Evolutionary conservation across 2,113 vertebrate genomes (phyloP).

Genomic region (Coptodon bakossiorum): DNA sequence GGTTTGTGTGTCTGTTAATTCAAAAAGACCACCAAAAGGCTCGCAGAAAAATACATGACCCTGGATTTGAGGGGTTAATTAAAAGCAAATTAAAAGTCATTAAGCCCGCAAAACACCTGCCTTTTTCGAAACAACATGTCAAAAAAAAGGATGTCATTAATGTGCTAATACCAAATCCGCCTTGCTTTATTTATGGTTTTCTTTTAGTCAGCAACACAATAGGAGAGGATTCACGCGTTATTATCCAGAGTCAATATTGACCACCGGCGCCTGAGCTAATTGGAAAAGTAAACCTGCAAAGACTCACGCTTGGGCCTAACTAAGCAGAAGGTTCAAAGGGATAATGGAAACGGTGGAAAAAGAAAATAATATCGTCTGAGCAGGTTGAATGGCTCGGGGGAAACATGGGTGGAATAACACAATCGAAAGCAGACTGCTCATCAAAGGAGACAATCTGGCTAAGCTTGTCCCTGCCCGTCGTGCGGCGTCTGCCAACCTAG

Average conservation of each 20-base stretch:
- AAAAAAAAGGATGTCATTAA: constrained; percentile 60
- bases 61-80: constrained; percentile 68
- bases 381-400: constrained; percentile 55
- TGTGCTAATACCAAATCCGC: constrained; percentile 63
- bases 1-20: constrained; percentile 41
- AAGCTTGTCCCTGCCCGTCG: constrained; percentile 48
- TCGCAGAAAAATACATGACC: constrained; percentile 44
- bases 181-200: constrained; percentile 47
- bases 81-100: constrained; percentile 74
- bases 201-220: constrained; percentile 52
- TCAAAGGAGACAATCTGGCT: constrained; percentile 62
- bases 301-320: constrained; percentile 17
- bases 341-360: constrained; percentile 48
- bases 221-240: constrained; percentile 53
- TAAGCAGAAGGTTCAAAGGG: constrained; percentile 56
- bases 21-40: not conserved
- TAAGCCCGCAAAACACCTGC: constrained; percentile 70
- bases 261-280: constrained; percentile 56
- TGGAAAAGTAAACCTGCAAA: constrained; percentile 64
- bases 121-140: constrained; percentile 52
- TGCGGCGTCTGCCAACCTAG: constrained; percentile 37
- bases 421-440: constrained; percentile 58
- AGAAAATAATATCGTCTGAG: constrained; percentile 48
- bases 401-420: constrained; percentile 51
- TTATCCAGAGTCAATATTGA: constrained; percentile 73